phyloP scores from a whole-genome alignment of 2,888 invertebrate genomes.

The Dryadula phaetusa region DNA sequence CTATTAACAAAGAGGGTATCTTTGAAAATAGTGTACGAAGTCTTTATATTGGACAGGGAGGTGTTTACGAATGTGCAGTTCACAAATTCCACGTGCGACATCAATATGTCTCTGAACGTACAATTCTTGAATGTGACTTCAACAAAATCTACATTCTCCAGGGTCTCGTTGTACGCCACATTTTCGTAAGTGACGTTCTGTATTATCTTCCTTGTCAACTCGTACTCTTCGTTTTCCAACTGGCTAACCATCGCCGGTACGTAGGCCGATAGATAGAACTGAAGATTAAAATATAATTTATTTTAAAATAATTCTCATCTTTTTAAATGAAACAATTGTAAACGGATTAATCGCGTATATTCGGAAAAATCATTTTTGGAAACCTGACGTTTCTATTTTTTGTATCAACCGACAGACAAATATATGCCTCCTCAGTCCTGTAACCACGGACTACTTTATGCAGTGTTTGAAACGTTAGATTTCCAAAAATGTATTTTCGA shows the following conservation, averaged over 20 bases:
- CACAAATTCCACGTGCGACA: constrained; percentile 89
- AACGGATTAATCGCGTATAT: too few species aligned
- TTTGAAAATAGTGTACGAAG: constrained; percentile 87
- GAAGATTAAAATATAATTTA: constrained; percentile 38
- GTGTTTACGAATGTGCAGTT: constrained; percentile 89
- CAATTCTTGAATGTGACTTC: constrained; percentile 86
- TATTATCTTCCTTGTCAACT: constrained; percentile 59
- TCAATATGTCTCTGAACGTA: constrained; percentile 87
- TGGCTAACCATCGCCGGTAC: constrained; percentile 77
- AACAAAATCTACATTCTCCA: constrained; percentile 86
- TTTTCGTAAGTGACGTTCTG: constrained; percentile 64
- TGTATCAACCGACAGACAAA: too few species aligned
- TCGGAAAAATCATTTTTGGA: too few species aligned
- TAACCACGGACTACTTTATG: too few species aligned
- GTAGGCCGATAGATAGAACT: constrained; percentile 83
- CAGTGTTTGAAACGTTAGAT: too few species aligned
- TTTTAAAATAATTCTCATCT: too few species aligned
- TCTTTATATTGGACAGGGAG: constrained; percentile 88
- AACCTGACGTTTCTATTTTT: too few species aligned
- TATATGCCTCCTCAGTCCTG: too few species aligned
- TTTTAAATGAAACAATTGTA: too few species aligned
- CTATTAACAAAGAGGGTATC: constrained; percentile 86
- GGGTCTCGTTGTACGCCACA: constrained; percentile 82
- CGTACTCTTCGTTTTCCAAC: constrained; percentile 66
- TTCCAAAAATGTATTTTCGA: too few species aligned